Evolutionary conservation across 2,797 vertebrate species (phyloP).

Genomic region (Malacoctenus gilli): DNA sequence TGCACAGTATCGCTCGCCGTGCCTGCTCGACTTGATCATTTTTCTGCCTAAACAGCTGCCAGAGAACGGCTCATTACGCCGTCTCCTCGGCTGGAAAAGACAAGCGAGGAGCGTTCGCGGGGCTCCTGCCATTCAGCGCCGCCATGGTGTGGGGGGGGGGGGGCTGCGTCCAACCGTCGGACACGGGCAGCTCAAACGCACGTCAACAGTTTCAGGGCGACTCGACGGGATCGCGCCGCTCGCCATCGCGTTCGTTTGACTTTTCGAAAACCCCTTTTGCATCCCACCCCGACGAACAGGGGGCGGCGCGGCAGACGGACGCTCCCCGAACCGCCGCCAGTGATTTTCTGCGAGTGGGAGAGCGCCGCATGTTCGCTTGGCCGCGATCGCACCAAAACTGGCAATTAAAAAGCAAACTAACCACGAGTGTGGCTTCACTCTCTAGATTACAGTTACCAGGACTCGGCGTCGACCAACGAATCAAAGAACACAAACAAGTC

Average conservation of each 20-base stretch:
- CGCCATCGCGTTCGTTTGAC: background rate
- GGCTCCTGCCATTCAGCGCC: slow-evolving; percentile 10
- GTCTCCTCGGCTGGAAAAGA: slow-evolving; percentile 51
- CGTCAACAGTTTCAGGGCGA: slow-evolving; percentile 1
- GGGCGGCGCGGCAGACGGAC: too few relatives aligned
- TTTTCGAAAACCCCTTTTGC: slow-evolving; percentile 1
- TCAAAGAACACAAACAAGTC: too few relatives aligned
- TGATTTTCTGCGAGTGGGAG: slow-evolving; percentile 2
- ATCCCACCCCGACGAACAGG: too few relatives aligned
- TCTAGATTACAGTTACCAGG: too few relatives aligned
- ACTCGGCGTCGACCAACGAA: too few relatives aligned
- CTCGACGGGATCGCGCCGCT: too few relatives aligned
- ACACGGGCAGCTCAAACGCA: slow-evolving; percentile 5
- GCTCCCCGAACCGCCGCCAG: too few relatives aligned
- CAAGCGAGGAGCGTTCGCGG: slow-evolving; percentile 43
- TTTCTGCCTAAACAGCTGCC: slow-evolving; percentile 65
- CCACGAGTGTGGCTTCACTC: slow-evolving; percentile 3
- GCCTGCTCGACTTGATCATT: slow-evolving; percentile 65
- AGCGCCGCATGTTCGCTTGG: slow-evolving; percentile 4
- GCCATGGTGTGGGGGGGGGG: slow-evolving; percentile 5
- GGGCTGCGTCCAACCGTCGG: slow-evolving; percentile 2
- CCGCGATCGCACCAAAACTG: slow-evolving; percentile 2
- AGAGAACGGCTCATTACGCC: slow-evolving; percentile 69
- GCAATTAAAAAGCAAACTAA: background rate
- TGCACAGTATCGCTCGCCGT: slow-evolving; percentile 38